phyloP scores from a whole-genome alignment of 2,888 invertebrate genomes.

The Tipula lateralis region DNA sequence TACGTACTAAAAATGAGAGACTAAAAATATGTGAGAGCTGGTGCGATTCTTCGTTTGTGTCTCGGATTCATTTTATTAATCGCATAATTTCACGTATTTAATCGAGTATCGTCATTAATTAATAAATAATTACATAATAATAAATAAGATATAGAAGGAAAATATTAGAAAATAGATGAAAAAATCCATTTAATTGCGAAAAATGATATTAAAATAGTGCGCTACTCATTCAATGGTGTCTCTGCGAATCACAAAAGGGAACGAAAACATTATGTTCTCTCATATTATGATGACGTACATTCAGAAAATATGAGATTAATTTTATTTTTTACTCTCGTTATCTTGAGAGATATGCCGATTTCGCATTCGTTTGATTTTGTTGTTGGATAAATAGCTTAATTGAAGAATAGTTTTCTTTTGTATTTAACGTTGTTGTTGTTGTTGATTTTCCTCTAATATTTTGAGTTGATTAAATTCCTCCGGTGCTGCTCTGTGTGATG shows the following conservation, averaged over 20 bases:
- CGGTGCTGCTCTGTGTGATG: not conserved
- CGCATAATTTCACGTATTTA: not conserved
- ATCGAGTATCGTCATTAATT: not conserved
- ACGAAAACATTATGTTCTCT: not conserved
- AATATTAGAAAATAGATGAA: not conserved
- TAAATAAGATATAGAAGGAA: not conserved
- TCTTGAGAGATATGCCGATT: not conserved
- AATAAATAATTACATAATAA: not conserved
- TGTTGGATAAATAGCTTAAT: constrained; percentile 19
- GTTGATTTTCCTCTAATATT: not conserved
- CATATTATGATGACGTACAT: not conserved
- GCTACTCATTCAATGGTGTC: not conserved
- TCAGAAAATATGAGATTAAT: not conserved
- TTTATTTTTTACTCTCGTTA: not conserved
- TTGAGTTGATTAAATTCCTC: not conserved
- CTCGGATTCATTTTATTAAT: not conserved
- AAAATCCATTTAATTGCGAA: not conserved
- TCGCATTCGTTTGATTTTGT: not conserved
- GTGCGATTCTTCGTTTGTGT: not conserved
- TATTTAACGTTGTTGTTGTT: not conserved
- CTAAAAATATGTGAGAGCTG: not conserved
- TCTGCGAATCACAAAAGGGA: not conserved
- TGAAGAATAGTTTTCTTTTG: not conserved
- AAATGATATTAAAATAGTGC: not conserved
- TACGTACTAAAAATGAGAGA: not conserved